These are phyloP conservation scores for Meiosimyza platycephala DNA, from an alignment of 2,888 invertebrate genomes.

Conservation along the genomic window DNA sequence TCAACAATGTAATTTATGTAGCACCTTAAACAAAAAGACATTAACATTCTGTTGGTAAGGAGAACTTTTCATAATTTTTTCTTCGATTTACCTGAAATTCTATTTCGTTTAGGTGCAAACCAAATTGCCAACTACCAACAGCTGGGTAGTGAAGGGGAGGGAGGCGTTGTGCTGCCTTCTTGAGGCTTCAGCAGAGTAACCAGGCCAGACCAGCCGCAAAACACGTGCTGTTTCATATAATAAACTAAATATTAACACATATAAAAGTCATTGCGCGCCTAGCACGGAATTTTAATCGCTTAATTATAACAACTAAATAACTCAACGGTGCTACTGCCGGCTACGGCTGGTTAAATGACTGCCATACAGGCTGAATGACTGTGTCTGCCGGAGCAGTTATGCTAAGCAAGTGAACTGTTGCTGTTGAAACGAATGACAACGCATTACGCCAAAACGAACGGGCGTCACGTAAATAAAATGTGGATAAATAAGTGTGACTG, in stretches of 20 bases:
- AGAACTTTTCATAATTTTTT: not conserved
- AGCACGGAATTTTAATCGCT: slow-evolving; percentile 65
- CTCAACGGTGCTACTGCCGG: not conserved
- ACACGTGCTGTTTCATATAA: slow-evolving; percentile 68
- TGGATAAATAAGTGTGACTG: slow-evolving; percentile 37
- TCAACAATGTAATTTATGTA: slow-evolving; percentile 40
- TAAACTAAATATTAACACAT: slow-evolving; percentile 68
- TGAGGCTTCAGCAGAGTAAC: not conserved
- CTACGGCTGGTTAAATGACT: not conserved
- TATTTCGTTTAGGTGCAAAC: slow-evolving; percentile 1
- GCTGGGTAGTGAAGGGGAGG: not conserved
- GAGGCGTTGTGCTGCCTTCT: not conserved
- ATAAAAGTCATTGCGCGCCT: slow-evolving; percentile 65
- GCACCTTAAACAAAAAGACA: slow-evolving; percentile 27
- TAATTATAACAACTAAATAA: slow-evolving; percentile 55
- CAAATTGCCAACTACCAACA: too few species aligned
- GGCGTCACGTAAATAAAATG: slow-evolving; percentile 40
- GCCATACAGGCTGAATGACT: not conserved
- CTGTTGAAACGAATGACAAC: not conserved
- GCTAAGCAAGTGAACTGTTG: not conserved
- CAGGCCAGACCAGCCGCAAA: slow-evolving; percentile 28
- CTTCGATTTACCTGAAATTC: slow-evolving; percentile 6
- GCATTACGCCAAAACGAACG: slow-evolving; percentile 21
- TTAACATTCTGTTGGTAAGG: not conserved
- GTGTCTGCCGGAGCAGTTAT: slow-evolving; percentile 1